Evolutionary conservation across 2,113 vertebrate species (phyloP).

Genomic region (Vombatus ursinus): DNA sequence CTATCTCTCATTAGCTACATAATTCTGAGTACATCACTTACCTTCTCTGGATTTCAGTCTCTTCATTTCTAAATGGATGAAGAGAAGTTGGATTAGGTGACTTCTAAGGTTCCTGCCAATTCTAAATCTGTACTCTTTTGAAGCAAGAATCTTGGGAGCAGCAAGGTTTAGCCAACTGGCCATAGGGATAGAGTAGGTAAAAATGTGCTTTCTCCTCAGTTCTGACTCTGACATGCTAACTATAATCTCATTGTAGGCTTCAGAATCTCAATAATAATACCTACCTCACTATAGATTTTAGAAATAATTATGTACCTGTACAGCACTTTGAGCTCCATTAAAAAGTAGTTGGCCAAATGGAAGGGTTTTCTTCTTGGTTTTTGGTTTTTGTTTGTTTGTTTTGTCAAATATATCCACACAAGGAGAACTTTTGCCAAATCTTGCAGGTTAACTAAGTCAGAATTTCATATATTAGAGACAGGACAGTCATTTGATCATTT

Average conservation of each 20-base stretch:
- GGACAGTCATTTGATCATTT: slow-evolving; percentile 1
- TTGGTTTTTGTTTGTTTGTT: not conserved
- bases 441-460: slow-evolving; percentile 3
- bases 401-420: not conserved
- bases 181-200: not conserved
- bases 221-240: not conserved
- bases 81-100: not conserved
- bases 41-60: not conserved
- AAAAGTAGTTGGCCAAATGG: not conserved
- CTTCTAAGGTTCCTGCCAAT: not conserved
- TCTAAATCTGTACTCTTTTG: not conserved
- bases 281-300: not conserved
- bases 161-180: not conserved
- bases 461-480: slow-evolving; percentile 13
- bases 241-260: not conserved
- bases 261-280: not conserved
- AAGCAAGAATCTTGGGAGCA: not conserved
- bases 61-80: not conserved
- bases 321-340: not conserved
- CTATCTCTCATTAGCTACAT: not conserved
- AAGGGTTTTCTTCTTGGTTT: not conserved
- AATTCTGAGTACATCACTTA: not conserved
- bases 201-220: not conserved
- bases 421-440: not conserved
- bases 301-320: not conserved